Conservation (phyloP, 35 echinoderm and acorn worm genomes). For the Stichopus chloronotus region DNA sequence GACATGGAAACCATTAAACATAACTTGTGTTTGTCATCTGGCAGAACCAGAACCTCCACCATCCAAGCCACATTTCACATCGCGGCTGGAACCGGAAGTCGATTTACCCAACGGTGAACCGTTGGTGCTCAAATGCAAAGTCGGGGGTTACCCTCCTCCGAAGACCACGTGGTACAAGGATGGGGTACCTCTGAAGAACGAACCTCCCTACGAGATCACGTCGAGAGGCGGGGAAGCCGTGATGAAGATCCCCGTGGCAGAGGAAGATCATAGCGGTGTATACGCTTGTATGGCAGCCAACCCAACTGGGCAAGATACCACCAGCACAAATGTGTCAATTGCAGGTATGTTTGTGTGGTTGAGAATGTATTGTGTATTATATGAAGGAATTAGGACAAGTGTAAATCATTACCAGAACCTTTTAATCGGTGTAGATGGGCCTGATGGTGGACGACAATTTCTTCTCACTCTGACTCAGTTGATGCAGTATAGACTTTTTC, state of each 20-base stretch:
- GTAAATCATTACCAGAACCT: too few relatives aligned
- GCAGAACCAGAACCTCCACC: slow-evolving; percentile 53
- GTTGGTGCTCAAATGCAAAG: slow-evolving; percentile 61
- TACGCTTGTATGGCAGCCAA: slow-evolving; percentile 68
- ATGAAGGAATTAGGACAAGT: background rate
- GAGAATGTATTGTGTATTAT: background rate
- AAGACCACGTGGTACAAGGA: slow-evolving; percentile 68
- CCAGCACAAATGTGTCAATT: slow-evolving; percentile 51
- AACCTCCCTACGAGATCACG: slow-evolving; percentile 59
- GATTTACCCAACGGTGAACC: slow-evolving; percentile 51
- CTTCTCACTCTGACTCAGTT: too few relatives aligned
- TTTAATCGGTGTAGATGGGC: too few relatives aligned
- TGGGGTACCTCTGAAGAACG: slow-evolving; percentile 36
- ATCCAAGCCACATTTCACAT: slow-evolving; percentile 65
- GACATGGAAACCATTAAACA: background rate
- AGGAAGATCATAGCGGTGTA: slow-evolving; percentile 55
- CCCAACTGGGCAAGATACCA: slow-evolving; percentile 59
- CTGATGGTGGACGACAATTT: too few relatives aligned
- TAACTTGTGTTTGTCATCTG: background rate
- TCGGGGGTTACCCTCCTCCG: slow-evolving; percentile 55
- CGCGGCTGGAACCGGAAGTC: slow-evolving; percentile 47
- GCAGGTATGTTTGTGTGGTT: slow-evolving; percentile 32
- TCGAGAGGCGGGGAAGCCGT: slow-evolving; percentile 45
- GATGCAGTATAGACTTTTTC: too few relatives aligned
- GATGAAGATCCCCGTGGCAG: slow-evolving; percentile 38